Base-by-base conservation (phyloP, 2,113 vertebrate species). In the Triplophysa rosa region DNA sequence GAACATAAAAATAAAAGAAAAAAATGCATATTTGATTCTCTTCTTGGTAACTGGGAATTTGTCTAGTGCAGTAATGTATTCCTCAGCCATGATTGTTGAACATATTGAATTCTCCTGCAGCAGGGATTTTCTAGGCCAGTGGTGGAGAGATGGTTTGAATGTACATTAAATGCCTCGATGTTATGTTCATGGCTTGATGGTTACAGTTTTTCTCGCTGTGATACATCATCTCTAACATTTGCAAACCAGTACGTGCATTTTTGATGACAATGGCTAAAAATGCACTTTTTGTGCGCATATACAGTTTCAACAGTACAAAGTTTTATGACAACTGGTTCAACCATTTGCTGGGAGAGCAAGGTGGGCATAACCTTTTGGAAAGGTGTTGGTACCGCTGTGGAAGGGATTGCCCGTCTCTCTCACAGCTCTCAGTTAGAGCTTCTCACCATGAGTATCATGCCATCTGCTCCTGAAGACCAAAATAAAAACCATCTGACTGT, bases 91-190 rank as follows among this genome's bases (percentile, higher is more conserved):
- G 65, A 68, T 65, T 26, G 19, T 29, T 72, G n/a, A 80, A 47
- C 70, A 73, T 21, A 73, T 33, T 75, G 68, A 78, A 52, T 78
- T 62, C 85, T 23, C 58, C 69, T 62, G 33, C 56, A 74, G 83
- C 72, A 19, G 40, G 12, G 75, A 54, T 61, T 77, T 84, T 87
- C 62, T 84, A 70, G 86, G 79, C 37, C 68, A 62, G 56, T 42
- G 64, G 8, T 8, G 11, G 10, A 2, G 65, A 40, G 11, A 61
- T 3, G 13, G 26, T 37, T 66, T 33, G 4, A 75, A 81, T 74
- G 9, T 80, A 86, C 77, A 83, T 52, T 40, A 61, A 37, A 42
- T 24, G 54, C n/a, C 33, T 61, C 37, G 23, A 61, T 45, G 42
- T 61, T 4, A 45, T 24, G n/a, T 40, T 19, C 69, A 72, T 42